These are phyloP conservation scores for Diadegma fenestrale DNA, from an alignment of 2,888 invertebrate species.

Conservation along the genomic window DNA sequence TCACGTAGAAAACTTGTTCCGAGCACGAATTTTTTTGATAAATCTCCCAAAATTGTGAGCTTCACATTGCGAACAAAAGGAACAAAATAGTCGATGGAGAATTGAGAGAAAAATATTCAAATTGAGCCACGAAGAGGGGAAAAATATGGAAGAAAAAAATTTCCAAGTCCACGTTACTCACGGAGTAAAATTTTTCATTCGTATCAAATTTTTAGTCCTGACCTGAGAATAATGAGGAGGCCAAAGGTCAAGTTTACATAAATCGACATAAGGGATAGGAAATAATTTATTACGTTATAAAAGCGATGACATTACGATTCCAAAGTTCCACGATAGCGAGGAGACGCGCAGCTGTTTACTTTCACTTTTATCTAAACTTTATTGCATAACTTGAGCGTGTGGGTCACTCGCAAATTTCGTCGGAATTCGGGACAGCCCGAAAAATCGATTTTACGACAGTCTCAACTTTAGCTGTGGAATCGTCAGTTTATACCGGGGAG, in stretches of 20 bases:
- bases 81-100: not conserved
- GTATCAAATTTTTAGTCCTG: conserved; percentile 5
- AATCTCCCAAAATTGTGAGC: not conserved
- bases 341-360: conserved; percentile 31
- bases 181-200: conserved; percentile 12
- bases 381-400: not conserved
- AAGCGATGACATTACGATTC: conserved; percentile 25
- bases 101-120: not conserved
- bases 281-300: conserved; percentile 44
- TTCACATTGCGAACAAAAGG: not conserved
- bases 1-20: conserved; percentile 42
- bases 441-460: conserved; percentile 17
- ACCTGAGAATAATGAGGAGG: conserved; percentile 1
- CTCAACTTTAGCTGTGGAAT: conserved; percentile 20
- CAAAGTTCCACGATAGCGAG: conserved; percentile 38
- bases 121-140: not conserved
- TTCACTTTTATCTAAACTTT: not conserved
- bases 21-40: not conserved
- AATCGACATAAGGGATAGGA: conserved; percentile 5
- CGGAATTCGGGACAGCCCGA: conserved; percentile 6
- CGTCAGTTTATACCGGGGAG: conserved; percentile 39
- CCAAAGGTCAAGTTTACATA: not conserved
- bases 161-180: not conserved
- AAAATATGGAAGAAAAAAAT: not conserved
- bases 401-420: not conserved